Conservation (phyloP, 2,888 invertebrate species). For the Oxyteleia sp. region DNA sequence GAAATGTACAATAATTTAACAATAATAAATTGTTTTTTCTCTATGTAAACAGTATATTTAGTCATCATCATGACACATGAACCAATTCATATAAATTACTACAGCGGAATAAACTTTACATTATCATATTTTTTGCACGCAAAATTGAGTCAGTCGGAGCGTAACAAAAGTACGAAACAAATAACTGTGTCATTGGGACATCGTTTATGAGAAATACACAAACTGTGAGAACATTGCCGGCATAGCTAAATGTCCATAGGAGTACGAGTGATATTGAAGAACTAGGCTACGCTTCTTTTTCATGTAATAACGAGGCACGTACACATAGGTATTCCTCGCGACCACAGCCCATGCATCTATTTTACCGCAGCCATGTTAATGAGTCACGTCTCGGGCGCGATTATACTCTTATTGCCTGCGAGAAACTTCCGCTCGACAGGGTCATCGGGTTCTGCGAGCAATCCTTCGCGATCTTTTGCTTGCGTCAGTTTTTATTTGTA, state of each 20-base stretch:
- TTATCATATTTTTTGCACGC: constrained; percentile 3
- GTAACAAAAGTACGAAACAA: constrained; percentile 34
- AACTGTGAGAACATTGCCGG: constrained; percentile 83
- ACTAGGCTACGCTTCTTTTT: constrained; percentile 81
- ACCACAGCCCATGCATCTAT: constrained; percentile 70
- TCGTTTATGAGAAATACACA: constrained; percentile 58
- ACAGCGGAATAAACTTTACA: neutral
- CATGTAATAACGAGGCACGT: constrained; percentile 66
- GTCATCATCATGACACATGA: too few relatives aligned
- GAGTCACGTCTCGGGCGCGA: constrained; percentile 61
- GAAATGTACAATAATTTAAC: neutral
- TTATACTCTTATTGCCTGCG: constrained; percentile 62
- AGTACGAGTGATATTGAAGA: constrained; percentile 81
- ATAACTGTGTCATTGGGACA: constrained; percentile 58
- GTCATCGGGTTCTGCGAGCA: constrained; percentile 63
- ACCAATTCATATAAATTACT: neutral
- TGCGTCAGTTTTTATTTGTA: constrained; percentile 44
- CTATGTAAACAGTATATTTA: too few relatives aligned
- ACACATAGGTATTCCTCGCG: constrained; percentile 59
- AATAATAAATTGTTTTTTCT: too few relatives aligned
- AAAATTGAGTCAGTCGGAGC: constrained; percentile 37
- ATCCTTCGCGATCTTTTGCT: constrained; percentile 49
- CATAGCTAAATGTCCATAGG: constrained; percentile 75
- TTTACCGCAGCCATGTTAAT: constrained; percentile 55
- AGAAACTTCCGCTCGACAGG: constrained; percentile 73